A percentile compares a stretch with the other conserved stretches of the same genome.
Conservation (phyloP, 2,888 invertebrate genomes). For the Synanthedon vespiformis region DNA sequence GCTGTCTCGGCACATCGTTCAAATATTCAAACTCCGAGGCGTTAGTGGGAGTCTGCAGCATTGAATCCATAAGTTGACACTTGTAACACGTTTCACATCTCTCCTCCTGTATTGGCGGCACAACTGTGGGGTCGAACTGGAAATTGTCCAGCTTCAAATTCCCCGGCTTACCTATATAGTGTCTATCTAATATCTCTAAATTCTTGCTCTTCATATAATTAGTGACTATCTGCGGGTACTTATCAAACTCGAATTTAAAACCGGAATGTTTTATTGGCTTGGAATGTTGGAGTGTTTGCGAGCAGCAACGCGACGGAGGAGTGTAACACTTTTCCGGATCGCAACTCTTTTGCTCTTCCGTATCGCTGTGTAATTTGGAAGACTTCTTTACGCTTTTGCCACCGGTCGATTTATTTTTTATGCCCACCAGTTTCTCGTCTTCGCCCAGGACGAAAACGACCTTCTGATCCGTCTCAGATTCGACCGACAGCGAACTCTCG, state of each 20-base stretch:
- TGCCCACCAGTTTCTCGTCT: constrained; percentile 74
- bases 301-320: constrained; percentile 53
- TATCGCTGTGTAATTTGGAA: constrained; percentile 35
- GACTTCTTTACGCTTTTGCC: constrained; percentile 55
- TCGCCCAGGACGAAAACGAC: constrained; percentile 81
- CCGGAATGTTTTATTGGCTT: constrained; percentile 76
- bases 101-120: constrained; percentile 55
- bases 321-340: constrained; percentile 16
- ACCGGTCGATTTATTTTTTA: constrained; percentile 68
- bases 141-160: constrained; percentile 65
- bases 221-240: constrained; percentile 79
- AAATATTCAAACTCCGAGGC: constrained; percentile 77
- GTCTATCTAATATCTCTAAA: constrained; percentile 72
- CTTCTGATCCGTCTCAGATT: constrained; percentile 37
- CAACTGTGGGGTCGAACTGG: constrained; percentile 62
- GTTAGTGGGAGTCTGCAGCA: constrained; percentile 81
- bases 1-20: constrained; percentile 52
- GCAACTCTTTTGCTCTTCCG: constrained; percentile 26
- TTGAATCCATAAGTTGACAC: constrained; percentile 66
- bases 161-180: constrained; percentile 69
- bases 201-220: constrained; percentile 83
- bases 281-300: constrained; percentile 68
- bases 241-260: constrained; percentile 80
- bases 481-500: constrained; percentile 40
- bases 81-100: constrained; percentile 67